Evolutionary conservation across 2,113 vertebrate genomes (phyloP).

Genomic region (Eptesicus fuscus): DNA sequence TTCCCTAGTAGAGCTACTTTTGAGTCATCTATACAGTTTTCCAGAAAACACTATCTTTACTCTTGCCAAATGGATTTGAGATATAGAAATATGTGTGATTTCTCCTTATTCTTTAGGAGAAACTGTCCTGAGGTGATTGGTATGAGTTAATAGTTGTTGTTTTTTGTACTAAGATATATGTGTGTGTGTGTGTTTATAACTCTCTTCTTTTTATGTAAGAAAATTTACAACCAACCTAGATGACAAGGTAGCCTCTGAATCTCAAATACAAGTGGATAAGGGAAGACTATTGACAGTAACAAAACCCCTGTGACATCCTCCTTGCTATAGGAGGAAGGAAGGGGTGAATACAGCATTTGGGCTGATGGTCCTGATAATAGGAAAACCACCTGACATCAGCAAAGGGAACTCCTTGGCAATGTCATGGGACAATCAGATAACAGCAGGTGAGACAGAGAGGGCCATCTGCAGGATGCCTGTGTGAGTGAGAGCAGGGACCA

Average conservation of each 20-base stretch:
- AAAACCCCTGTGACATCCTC: not conserved
- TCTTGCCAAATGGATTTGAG: not conserved
- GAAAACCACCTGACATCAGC: not conserved
- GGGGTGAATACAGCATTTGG: not conserved
- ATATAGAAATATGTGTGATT: not conserved
- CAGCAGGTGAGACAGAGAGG: not conserved
- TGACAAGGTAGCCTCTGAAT: not conserved
- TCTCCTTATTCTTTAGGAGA: not conserved
- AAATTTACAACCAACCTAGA: not conserved
- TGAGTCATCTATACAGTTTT: not conserved
- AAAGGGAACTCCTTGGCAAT: not conserved
- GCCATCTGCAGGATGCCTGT: accelerated
- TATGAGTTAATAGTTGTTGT: not conserved
- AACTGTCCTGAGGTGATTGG: not conserved
- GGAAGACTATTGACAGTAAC: not conserved
- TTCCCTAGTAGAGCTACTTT: no score
- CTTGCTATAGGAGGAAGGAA: not conserved
- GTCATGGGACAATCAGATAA: not conserved
- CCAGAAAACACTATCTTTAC: not conserved
- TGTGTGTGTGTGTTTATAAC: not conserved
- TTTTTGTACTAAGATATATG: not conserved
- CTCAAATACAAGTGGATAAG: not conserved
- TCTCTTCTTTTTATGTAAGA: not conserved
- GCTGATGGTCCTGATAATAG: not conserved
- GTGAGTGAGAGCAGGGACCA: no score